phyloP scores from a whole-genome alignment of 2,113 vertebrate genomes.

The Pteropus alecto region DNA sequence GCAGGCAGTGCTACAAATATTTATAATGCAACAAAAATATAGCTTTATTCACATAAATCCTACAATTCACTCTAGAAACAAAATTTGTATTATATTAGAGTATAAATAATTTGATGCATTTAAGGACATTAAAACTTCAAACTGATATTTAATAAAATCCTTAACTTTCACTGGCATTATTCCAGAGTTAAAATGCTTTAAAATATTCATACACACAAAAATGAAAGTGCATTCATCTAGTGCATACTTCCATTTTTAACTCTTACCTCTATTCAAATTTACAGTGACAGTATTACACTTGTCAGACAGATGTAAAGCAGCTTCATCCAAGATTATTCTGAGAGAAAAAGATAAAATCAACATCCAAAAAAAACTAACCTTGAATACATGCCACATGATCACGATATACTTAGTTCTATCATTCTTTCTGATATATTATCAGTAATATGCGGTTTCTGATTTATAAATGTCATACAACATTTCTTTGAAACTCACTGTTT shows the following conservation, averaged over 20 bases:
- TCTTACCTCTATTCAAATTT: slow-evolving; percentile 92
- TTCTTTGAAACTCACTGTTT: background rate
- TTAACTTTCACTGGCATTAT: background rate
- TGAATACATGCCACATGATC: background rate
- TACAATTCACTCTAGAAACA: background rate
- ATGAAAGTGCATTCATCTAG: background rate
- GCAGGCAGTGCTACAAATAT: background rate
- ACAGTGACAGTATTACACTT: slow-evolving; percentile 92
- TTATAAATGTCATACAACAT: background rate
- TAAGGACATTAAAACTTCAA: background rate
- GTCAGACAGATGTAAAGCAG: slow-evolving; percentile 95
- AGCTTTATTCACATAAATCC: background rate
- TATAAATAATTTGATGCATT: background rate
- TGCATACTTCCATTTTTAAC: background rate
- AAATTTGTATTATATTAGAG: background rate
- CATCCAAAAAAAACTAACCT: background rate
- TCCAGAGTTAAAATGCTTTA: background rate
- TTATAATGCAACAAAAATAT: background rate
- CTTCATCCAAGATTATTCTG: slow-evolving; percentile 98
- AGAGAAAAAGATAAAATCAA: slow-evolving; percentile 8
- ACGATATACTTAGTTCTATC: background rate
- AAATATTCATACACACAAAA: background rate
- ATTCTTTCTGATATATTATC: background rate
- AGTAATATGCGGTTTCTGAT: background rate
- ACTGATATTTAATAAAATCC: background rate